These are phyloP conservation scores for Brachionus rotundiformis DNA, from an alignment of 1,140 invertebrate species.

Conservation along the genomic window DNA sequence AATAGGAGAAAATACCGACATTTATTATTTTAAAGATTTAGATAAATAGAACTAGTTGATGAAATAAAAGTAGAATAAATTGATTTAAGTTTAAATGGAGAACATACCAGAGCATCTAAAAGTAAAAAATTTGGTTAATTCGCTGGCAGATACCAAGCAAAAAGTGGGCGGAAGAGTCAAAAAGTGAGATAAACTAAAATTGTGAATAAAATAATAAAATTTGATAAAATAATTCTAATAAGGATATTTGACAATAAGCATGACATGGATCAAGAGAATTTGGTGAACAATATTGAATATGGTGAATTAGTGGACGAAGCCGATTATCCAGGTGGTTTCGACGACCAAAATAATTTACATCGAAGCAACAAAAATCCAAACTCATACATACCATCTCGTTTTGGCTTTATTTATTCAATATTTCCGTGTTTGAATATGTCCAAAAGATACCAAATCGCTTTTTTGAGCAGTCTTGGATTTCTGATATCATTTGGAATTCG, in stretches of 20 bases:
- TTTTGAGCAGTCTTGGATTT: conserved; percentile 62
- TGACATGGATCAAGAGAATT: conserved; percentile 38
- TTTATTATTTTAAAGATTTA: not conserved
- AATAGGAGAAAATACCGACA: not conserved
- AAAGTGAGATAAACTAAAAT: no score
- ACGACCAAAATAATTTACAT: not conserved
- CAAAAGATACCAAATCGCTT: conserved; percentile 59
- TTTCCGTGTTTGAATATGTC: conserved; percentile 46
- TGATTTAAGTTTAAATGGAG: conserved; percentile 43
- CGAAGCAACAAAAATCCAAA: conserved; percentile 11
- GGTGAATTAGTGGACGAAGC: conserved; percentile 49
- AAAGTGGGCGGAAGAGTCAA: conserved; percentile 45
- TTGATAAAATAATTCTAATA: no score
- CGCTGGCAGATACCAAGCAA: conserved; percentile 38
- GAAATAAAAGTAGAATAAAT: not conserved
- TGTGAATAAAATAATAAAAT: no score
- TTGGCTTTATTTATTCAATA: not conserved
- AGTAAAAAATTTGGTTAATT: conserved; percentile 48
- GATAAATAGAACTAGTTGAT: not conserved
- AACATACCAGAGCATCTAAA: conserved; percentile 32
- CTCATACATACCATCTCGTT: conserved; percentile 40
- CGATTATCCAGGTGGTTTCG: conserved; percentile 35
- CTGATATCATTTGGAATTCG: conserved; percentile 67
- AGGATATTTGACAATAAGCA: conserved; percentile 23
- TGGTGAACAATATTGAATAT: conserved; percentile 46